A percentile compares a stretch with the other conserved stretches of the same genome.
Conservation (phyloP, 2,797 vertebrate species). For the Sparidentex hasta region DNA sequence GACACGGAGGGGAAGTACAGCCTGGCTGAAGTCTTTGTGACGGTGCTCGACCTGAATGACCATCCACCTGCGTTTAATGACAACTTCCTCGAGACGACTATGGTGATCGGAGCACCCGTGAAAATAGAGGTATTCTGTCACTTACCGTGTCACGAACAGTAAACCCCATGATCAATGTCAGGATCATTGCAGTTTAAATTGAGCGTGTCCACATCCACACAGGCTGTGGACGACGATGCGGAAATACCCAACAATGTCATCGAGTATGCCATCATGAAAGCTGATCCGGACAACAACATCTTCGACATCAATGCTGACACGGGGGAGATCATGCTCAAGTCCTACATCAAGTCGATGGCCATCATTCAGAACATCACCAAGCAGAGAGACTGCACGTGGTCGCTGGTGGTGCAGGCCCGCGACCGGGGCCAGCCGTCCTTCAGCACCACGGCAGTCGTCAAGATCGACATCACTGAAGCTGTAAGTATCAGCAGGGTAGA, state of each 20-base stretch:
- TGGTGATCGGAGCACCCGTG: constrained; percentile 94
- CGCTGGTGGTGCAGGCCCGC: constrained; percentile 94
- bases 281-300: constrained; percentile 94
- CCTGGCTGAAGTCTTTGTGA: constrained; percentile 95
- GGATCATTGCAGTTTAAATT: constrained; percentile 50
- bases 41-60: constrained; percentile 95
- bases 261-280: constrained; percentile 96
- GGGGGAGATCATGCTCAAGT: constrained; percentile 95
- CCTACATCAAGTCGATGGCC: constrained; percentile 94
- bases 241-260: constrained; percentile 98
- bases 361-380: constrained; percentile 95
- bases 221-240: constrained; percentile 96
- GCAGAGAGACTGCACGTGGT: constrained; percentile 93
- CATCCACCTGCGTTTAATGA: constrained; percentile 94
- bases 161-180: constrained; percentile 77
- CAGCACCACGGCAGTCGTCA: constrained; percentile 95
- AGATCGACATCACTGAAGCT: constrained; percentile 96
- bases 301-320: constrained; percentile 95
- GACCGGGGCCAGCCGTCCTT: constrained; percentile 96
- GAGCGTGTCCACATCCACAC: constrained; percentile 59
- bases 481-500: constrained; percentile 81
- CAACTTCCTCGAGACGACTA: constrained; percentile 93
- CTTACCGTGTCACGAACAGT: constrained; percentile 39
- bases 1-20: constrained; percentile 94
- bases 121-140: constrained; percentile 90